A percentile compares a stretch with the other conserved stretches of the same genome.
These are phyloP conservation scores for Tragelaphus scriptus DNA, from an alignment of 2,113 vertebrate genomes.

Conservation along the genomic window DNA sequence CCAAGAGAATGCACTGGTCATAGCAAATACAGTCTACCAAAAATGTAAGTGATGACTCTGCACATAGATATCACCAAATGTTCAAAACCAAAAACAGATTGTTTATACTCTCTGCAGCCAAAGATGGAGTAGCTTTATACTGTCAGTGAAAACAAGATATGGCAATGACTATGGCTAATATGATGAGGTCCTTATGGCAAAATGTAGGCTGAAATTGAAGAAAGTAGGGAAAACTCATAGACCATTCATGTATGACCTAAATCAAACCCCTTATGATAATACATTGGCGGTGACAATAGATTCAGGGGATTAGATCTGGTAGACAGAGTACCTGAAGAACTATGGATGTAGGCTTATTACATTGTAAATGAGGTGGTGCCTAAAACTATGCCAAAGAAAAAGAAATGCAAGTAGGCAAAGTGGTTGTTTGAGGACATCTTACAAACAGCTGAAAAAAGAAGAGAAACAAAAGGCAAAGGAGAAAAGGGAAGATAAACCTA, in stretches of 20 bases:
- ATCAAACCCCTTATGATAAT: not conserved
- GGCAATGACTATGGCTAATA: not conserved
- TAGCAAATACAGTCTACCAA: not conserved
- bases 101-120: not conserved
- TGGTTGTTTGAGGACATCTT: not conserved
- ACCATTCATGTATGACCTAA: not conserved
- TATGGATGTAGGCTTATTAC: not conserved
- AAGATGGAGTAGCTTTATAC: not conserved
- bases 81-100: not conserved
- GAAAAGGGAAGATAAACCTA: not conserved
- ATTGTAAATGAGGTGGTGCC: not conserved
- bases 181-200: not conserved
- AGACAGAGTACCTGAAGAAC: not conserved
- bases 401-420: not conserved
- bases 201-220: not conserved
- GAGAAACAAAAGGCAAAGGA: not conserved
- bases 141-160: not conserved
- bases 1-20: not conserved
- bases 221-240: not conserved
- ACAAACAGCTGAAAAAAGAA: not conserved
- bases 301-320: not conserved
- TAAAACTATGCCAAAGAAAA: not conserved
- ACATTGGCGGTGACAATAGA: not conserved
- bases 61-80: not conserved
- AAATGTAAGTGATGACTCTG: not conserved